Percentiles rank a stretch among this genome's conserved stretches.
phyloP scores from a whole-genome alignment of 1,140 invertebrate genomes.

The Magallana gigas region DNA sequence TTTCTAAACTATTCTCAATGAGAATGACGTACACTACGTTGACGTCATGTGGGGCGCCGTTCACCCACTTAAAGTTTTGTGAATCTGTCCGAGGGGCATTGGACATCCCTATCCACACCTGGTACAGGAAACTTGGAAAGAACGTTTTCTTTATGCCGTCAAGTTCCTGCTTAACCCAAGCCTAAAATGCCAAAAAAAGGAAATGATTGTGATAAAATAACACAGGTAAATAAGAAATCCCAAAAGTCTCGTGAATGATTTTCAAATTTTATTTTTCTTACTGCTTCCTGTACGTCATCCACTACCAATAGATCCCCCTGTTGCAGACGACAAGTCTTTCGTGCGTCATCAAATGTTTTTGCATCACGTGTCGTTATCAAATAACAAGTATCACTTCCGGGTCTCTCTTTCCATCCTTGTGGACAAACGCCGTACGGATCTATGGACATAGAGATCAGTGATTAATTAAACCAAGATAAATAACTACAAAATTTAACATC shows the following conservation, averaged over 20 bases:
- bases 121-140: slow-evolving; percentile 45
- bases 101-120: slow-evolving; percentile 54
- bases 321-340: slow-evolving; percentile 56
- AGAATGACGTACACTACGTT: slow-evolving; percentile 44
- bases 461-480: no score
- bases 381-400: slow-evolving; percentile 63
- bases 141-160: slow-evolving; percentile 36
- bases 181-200: slow-evolving; percentile 21
- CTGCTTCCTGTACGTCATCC: slow-evolving; percentile 58
- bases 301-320: slow-evolving; percentile 64
- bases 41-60: slow-evolving; percentile 47
- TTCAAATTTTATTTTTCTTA: background rate
- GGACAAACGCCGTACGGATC: slow-evolving; percentile 61
- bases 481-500: background rate
- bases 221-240: background rate
- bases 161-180: slow-evolving; percentile 47
- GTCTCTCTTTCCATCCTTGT: slow-evolving; percentile 60
- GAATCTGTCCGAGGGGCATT: slow-evolving; percentile 50
- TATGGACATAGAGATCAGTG: background rate
- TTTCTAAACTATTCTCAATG: background rate
- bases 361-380: slow-evolving; percentile 58
- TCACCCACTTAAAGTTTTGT: slow-evolving; percentile 48
- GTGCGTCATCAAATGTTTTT: slow-evolving; percentile 59
- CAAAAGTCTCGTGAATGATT: no score
- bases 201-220: background rate